Conservation (phyloP, 37 sponge, comb jelly and placozoan species). For the Haliclona indistincta region DNA sequence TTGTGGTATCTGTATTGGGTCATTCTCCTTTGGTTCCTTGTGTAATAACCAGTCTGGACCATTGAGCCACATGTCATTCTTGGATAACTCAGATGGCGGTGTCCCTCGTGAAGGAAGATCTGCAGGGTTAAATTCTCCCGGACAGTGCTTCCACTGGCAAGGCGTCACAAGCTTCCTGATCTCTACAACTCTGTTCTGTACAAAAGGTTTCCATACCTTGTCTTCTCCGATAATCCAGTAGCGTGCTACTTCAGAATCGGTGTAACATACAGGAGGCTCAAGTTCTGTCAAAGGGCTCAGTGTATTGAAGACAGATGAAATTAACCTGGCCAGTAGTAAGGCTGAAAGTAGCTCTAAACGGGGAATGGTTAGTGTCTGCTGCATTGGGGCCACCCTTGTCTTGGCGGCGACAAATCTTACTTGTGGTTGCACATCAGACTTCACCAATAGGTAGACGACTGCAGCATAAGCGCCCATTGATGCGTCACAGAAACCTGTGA, state of each 20-base stretch:
- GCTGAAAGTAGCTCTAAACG: conserved; percentile 5
- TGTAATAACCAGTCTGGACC: conserved; percentile 14
- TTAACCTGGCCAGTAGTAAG: neutral
- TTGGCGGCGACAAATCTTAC: conserved; percentile 20
- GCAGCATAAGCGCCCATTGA: conserved; percentile 21
- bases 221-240: conserved; percentile 17
- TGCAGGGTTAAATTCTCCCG: conserved; percentile 12
- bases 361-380: conserved; percentile 9
- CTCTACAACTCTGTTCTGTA: conserved; percentile 11
- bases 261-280: neutral
- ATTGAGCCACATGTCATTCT: conserved; percentile 7
- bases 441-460: conserved; percentile 15
- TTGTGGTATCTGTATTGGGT: neutral
- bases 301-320: conserved; percentile 3
- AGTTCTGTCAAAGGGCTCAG: neutral
- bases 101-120: conserved; percentile 23
- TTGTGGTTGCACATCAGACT: neutral
- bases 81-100: neutral
- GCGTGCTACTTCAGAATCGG: conserved; percentile 20
- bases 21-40: neutral
- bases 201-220: conserved; percentile 27
- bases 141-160: conserved; percentile 8
- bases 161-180: conserved; percentile 3
- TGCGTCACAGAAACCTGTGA: conserved; percentile 30
- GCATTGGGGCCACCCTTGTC: conserved; percentile 17